Evolutionary conservation across 23 tunicate species (phyloP), one percentile per base, ranked within the genome.

Genomic region (Ascidia mentula): DNA sequence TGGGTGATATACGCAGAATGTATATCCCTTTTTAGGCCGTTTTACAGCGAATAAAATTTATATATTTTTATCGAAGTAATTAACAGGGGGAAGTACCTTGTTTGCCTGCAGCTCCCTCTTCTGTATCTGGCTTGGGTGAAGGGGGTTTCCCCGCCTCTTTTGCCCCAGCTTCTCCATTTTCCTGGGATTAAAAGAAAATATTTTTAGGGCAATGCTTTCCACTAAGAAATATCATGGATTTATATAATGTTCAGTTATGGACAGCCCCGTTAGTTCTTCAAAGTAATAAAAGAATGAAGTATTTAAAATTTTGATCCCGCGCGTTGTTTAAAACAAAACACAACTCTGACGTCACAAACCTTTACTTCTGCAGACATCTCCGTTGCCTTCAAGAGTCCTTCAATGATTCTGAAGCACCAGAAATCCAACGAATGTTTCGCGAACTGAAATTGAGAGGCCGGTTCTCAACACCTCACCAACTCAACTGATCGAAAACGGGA

Each of bases 41-140:
- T n/a, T n/a, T n/a, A n/a, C n/a, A n/a, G n/a, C n/a, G n/a, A n/a
- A n/a, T n/a, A n/a, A n/a, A n/a, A n/a, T n/a, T n/a, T n/a, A n/a
- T n/a, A n/a, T n/a, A n/a, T n/a, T n/a, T n/a, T n/a, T n/a, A n/a
- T n/a, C n/a, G n/a, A n/a, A n/a, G n/a, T n/a, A n/a, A n/a, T n/a
- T n/a, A n/a, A n/a, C n/a, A n/a, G n/a, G 12, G 65, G 65, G 13
- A 3, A 53, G 4, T 7, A 74, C 78, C 78, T 37, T 37, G 53
- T 6, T 74, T 77, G 30, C 15, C 37, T 31, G 37, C 69, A 7
- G 45, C 69, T 40, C 78, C 87, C 9, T 75, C 86, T 36, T 84
- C 97, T 1, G 97, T 84, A 45, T 90, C 96, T 30, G 96, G 96
- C 59, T 86, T 86, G 26, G 97, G 97, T 13, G 97, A 91, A 34